Evolutionary conservation across 35 echinoderm and acorn worm species (phyloP).

Genomic region (Lytechinus pictus): DNA sequence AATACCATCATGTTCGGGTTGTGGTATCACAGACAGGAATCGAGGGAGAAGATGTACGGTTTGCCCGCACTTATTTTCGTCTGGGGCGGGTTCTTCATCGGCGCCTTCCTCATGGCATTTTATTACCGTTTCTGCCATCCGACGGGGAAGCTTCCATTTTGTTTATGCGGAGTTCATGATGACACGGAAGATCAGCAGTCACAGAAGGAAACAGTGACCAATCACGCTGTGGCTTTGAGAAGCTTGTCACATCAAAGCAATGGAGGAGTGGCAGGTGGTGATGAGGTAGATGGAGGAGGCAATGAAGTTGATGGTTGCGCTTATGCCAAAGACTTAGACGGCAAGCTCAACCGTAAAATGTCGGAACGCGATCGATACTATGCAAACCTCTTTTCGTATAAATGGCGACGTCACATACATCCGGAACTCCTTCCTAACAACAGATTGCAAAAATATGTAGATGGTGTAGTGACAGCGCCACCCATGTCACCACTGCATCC

Average conservation of each 20-base stretch:
- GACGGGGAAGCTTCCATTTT: slow-evolving; percentile 52
- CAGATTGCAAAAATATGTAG: background rate
- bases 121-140: slow-evolving; percentile 93
- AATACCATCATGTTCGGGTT: slow-evolving; percentile 84
- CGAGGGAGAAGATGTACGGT: slow-evolving; percentile 57
- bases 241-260: background rate
- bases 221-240: background rate
- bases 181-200: background rate
- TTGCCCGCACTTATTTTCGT: slow-evolving; percentile 80
- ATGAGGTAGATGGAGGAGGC: slow-evolving; percentile 17
- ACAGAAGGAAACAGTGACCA: background rate
- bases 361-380: background rate
- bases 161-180: background rate
- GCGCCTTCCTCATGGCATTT: slow-evolving; percentile 75
- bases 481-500: background rate
- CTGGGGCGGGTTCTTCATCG: slow-evolving; percentile 89
- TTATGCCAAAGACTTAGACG: background rate
- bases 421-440: background rate
- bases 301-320: slow-evolving; percentile 29
- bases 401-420: background rate
- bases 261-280: background rate
- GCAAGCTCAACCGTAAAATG: background rate
- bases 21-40: slow-evolving; percentile 78
- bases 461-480: background rate
- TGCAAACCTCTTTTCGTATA: slow-evolving; percentile 38